Conservation (phyloP, 2,113 vertebrate genomes). For the Fregetta grallaria region DNA sequence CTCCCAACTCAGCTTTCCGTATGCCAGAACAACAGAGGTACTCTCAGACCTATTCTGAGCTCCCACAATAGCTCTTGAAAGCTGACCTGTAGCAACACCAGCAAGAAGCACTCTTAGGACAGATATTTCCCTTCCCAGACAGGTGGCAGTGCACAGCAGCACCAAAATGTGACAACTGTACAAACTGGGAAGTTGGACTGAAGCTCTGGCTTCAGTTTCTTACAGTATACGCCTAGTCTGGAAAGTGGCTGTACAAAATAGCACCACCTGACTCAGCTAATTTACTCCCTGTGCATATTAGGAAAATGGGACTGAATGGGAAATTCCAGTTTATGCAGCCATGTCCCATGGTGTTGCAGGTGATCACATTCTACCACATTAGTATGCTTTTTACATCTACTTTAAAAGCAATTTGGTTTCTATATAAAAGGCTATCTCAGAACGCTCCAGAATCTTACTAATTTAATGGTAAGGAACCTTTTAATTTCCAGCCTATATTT, state of each 20-base stretch:
- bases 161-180: background rate
- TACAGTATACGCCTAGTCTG: background rate
- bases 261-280: background rate
- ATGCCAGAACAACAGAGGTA: background rate
- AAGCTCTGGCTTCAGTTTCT: background rate
- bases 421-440: background rate
- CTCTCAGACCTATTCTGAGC: background rate
- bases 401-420: background rate
- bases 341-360: background rate
- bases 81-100: background rate
- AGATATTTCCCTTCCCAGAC: background rate
- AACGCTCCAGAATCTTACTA: background rate
- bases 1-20: background rate
- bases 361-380: background rate
- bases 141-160: background rate
- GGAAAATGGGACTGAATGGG: background rate
- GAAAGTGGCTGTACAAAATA: background rate
- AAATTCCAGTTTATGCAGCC: background rate
- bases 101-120: background rate
- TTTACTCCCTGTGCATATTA: background rate
- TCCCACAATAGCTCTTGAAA: background rate
- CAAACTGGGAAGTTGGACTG: background rate
- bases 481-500: background rate
- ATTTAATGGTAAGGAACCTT: constrained; percentile 2
- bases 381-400: background rate